These are phyloP conservation scores for Cherax quadricarinatus DNA, from an alignment of 1,140 invertebrate genomes.

Conservation along the genomic window DNA sequence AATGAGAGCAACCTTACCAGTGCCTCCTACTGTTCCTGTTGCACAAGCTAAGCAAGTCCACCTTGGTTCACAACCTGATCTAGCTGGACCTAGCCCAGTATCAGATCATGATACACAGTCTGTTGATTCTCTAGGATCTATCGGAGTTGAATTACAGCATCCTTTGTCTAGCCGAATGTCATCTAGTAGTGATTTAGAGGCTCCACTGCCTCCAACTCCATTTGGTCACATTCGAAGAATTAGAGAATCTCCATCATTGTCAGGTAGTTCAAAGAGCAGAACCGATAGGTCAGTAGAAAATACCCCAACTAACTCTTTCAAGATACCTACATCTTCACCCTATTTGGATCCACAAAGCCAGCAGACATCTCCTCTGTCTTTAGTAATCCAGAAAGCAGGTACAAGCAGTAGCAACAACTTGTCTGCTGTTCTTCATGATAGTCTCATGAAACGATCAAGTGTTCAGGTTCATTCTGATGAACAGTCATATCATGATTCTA, in stretches of 20 bases:
- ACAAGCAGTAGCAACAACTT: not conserved
- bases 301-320: constrained; percentile 20
- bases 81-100: constrained; percentile 46
- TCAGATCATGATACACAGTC: constrained; percentile 52
- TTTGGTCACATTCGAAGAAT: constrained; percentile 45
- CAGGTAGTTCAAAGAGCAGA: constrained; percentile 37
- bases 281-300: constrained; percentile 40
- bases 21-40: constrained; percentile 25
- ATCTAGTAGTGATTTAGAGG: constrained; percentile 41
- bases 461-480: not conserved
- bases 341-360: constrained; percentile 39
- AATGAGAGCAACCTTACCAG: not conserved
- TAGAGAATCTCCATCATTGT: constrained; percentile 46
- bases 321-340: constrained; percentile 47
- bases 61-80: not conserved
- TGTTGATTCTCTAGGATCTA: constrained; percentile 55
- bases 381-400: constrained; percentile 56
- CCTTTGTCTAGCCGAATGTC: constrained; percentile 34
- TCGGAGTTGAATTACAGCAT: constrained; percentile 56
- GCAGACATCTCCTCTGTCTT: constrained; percentile 57
- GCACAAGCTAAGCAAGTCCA: constrained; percentile 31
- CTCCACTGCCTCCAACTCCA: constrained; percentile 24
- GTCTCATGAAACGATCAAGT: not conserved
- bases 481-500: not conserved
- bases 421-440: not conserved